phyloP scores from a whole-genome alignment of 1,140 invertebrate species.

The Eriocheir sinensis region DNA sequence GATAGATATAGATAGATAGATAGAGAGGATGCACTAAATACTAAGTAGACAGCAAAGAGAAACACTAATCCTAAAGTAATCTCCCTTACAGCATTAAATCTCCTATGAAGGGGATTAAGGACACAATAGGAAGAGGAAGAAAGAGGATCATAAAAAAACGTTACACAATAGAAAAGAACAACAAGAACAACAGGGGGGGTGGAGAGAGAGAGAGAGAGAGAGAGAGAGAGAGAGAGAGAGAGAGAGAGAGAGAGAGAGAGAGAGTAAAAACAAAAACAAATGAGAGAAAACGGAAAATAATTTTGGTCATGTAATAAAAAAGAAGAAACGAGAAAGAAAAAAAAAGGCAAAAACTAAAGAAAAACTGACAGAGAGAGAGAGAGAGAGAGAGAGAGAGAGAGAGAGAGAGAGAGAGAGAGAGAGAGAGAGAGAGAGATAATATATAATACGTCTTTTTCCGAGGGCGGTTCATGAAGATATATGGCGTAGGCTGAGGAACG shows the following conservation, averaged over 20 bases:
- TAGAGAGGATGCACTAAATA: no score
- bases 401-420: not conserved
- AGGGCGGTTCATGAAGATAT: not conserved
- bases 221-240: not conserved
- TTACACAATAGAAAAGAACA: no score
- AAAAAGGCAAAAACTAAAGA: not conserved
- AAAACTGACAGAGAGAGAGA: not conserved
- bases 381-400: not conserved
- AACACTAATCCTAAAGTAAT: no score
- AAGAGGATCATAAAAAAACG: no score
- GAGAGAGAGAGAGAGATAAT: not conserved
- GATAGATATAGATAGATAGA: no score
- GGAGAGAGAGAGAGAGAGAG: not conserved
- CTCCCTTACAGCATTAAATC: no score
- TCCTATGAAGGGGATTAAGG: no score
- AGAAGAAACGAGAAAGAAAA: not conserved
- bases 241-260: not conserved
- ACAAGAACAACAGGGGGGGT: no score
- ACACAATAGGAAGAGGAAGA: no score
- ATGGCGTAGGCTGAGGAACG: not conserved
- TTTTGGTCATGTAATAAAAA: no score
- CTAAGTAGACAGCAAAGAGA: no score
- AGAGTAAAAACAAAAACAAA: not conserved
- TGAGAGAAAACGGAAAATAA: not conserved
- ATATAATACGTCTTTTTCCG: conserved; percentile 26